A percentile compares a stretch with the other conserved stretches of the same genome.
These are phyloP conservation scores for Trissonchulus latispiculum DNA, from an alignment of 2,888 invertebrate genomes.

Conservation along the genomic window DNA sequence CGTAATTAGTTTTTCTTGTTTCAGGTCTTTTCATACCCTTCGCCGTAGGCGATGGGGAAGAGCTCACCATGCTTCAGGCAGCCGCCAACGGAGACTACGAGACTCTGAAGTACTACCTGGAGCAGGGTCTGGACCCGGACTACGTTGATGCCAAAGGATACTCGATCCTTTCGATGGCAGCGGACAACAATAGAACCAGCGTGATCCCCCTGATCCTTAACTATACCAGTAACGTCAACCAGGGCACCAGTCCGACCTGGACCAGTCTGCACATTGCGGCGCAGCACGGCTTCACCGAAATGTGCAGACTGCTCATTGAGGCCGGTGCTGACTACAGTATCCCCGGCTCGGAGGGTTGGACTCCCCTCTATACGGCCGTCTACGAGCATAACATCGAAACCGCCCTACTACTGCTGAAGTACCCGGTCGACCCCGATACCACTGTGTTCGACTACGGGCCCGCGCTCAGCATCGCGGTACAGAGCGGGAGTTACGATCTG, in stretches of 20 bases:
- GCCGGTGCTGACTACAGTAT: background rate
- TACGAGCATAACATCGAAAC: background rate
- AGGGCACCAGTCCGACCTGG: background rate
- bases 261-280: background rate
- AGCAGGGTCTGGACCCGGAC: background rate
- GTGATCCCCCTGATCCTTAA: background rate
- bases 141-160: background rate
- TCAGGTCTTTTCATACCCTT: too few relatives aligned
- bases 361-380: background rate
- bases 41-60: too few relatives aligned
- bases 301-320: background rate
- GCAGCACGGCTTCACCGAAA: background rate
- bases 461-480: background rate
- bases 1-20: too few relatives aligned
- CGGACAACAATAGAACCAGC: background rate
- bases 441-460: background rate
- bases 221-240: background rate
- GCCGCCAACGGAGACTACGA: background rate
- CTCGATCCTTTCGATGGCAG: background rate
- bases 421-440: background rate
- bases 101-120: background rate
- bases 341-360: background rate
- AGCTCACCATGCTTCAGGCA: too few relatives aligned
- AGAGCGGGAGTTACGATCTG: background rate
- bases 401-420: background rate